These are phyloP conservation scores for Ormyrus thymus DNA, from an alignment of 2,888 invertebrate genomes.

Conservation along the genomic window DNA sequence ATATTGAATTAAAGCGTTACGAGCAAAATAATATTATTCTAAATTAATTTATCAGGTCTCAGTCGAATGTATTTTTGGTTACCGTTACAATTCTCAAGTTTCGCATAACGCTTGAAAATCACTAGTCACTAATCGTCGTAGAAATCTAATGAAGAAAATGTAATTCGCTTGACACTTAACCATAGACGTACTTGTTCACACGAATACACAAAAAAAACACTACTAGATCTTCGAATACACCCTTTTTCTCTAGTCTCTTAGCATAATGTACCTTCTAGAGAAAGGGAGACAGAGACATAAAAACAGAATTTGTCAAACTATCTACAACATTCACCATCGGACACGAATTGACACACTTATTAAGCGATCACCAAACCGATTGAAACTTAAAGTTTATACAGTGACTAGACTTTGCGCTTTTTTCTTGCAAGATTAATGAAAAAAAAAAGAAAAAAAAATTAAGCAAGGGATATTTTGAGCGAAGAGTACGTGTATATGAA, in stretches of 20 bases:
- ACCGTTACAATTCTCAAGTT: conserved; percentile 1
- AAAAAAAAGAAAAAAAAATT: background rate
- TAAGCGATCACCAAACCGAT: conserved; percentile 22
- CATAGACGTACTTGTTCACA: background rate
- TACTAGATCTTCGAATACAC: conserved; percentile 60
- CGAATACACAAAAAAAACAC: conserved; percentile 28
- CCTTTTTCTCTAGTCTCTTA: conserved; percentile 62
- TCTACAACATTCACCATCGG: background rate
- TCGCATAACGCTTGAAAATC: conserved; percentile 59
- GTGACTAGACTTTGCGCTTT: conserved; percentile 19
- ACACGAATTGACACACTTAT: conserved; percentile 17
- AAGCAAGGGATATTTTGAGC: conserved; percentile 10
- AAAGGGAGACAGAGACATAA: conserved; percentile 51
- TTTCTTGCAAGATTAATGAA: conserved; percentile 9
- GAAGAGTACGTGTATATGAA: conserved; percentile 3
- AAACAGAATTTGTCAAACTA: conserved; percentile 6
- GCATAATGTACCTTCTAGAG: conserved; percentile 59
- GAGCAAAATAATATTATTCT: no score
- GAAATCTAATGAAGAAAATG: conserved; percentile 57
- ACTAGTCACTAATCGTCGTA: conserved; percentile 62
- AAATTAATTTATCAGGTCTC: no score
- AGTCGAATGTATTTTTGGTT: background rate
- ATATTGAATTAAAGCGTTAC: no score
- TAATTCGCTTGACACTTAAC: no score
- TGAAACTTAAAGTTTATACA: conserved; percentile 1